Conservation (phyloP, 2,113 vertebrate genomes). For the Lepidothrix coronata region DNA sequence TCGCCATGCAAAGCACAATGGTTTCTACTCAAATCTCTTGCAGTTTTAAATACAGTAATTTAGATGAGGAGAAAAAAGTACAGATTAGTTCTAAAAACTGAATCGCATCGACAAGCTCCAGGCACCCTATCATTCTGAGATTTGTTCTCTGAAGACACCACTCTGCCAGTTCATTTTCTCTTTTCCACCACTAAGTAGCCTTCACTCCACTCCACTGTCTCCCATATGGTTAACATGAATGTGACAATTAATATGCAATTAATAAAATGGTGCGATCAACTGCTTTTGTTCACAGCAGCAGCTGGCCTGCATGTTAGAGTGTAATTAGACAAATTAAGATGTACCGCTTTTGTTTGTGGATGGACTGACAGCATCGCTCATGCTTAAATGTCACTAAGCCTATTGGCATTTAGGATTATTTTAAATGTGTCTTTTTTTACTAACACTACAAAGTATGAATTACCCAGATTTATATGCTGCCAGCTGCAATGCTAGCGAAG, state of each 20-base stretch:
- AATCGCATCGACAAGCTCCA: neutral
- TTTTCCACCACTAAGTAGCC: conserved; percentile 12
- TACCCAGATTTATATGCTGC: neutral
- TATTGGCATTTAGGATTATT: conserved; percentile 34
- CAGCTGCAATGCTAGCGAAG: neutral
- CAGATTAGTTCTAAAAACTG: neutral
- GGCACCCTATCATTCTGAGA: neutral
- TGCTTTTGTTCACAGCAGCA: conserved; percentile 69
- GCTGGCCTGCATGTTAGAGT: conserved; percentile 55
- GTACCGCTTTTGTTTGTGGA: conserved; percentile 22
- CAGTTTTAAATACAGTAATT: neutral
- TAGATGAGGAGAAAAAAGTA: neutral
- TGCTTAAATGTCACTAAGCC: conserved; percentile 39
- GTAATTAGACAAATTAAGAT: conserved; percentile 66
- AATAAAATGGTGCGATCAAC: conserved; percentile 64
- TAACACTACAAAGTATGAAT: neutral
- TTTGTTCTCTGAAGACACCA: neutral
- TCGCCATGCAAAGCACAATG: neutral
- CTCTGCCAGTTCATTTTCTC: conserved; percentile 2
- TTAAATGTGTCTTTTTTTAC: neutral
- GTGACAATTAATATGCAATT: conserved; percentile 68
- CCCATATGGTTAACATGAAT: conserved; percentile 64
- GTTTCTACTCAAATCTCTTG: neutral
- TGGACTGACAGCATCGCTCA: conserved; percentile 32
- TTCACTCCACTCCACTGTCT: conserved; percentile 14